phyloP scores from a whole-genome alignment of 2,113 vertebrate species.

The Ellobius talpinus region DNA sequence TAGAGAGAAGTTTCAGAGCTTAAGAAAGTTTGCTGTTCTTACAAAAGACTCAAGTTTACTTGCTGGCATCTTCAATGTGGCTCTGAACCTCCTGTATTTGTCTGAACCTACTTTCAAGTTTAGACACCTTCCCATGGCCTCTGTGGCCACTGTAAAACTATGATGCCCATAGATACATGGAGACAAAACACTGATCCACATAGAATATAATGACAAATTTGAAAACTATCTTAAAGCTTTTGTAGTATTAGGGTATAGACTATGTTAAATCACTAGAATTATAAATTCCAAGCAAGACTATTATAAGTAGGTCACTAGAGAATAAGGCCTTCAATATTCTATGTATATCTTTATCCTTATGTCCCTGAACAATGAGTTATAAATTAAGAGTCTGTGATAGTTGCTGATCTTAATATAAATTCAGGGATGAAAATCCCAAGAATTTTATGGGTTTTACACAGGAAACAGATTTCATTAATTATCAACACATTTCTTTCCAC shows the following conservation, averaged over 20 bases:
- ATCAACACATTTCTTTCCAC: background rate
- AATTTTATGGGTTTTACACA: background rate
- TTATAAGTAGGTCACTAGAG: background rate
- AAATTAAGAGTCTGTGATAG: background rate
- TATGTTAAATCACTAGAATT: background rate
- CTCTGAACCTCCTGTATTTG: background rate
- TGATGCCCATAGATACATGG: background rate
- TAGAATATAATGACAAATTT: background rate
- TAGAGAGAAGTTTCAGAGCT: background rate
- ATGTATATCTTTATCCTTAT: background rate
- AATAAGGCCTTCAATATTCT: background rate
- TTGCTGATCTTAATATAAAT: background rate
- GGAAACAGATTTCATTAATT: background rate
- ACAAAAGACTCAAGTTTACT: background rate
- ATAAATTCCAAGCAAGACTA: background rate
- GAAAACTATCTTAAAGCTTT: background rate
- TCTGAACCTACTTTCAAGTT: background rate
- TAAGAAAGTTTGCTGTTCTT: background rate
- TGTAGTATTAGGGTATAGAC: background rate
- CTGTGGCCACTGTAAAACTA: background rate
- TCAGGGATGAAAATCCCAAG: background rate
- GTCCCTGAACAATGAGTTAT: background rate
- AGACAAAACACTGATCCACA: background rate
- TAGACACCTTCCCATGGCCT: background rate
- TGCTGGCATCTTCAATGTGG: background rate